These are phyloP conservation scores for Myripristis murdjan DNA, from an alignment of 2,797 vertebrate genomes.

Conservation along the genomic window DNA sequence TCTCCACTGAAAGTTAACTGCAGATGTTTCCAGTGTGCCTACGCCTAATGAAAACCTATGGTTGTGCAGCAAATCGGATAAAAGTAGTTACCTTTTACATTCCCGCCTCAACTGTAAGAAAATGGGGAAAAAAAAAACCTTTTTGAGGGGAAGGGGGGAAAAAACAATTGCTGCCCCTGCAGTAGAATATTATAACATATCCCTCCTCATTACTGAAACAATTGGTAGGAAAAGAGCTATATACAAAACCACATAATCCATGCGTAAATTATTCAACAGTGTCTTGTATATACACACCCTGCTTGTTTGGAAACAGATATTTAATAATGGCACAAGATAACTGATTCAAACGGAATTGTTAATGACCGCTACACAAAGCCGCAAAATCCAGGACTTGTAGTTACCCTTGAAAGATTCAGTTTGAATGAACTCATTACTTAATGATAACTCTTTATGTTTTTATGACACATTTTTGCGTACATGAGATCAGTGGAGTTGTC, in stretches of 20 bases:
- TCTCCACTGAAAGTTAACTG: conserved; percentile 52
- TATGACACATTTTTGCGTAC: conserved; percentile 27
- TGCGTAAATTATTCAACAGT: conserved; percentile 33
- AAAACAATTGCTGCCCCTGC: too few relatives aligned
- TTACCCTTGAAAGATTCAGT: conserved; percentile 17
- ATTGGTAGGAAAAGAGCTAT: background rate
- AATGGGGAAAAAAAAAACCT: background rate
- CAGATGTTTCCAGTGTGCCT: conserved; percentile 58
- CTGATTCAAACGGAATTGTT: conserved; percentile 19
- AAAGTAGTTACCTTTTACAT: conserved; percentile 8
- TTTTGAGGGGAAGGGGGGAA: background rate
- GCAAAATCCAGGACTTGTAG: conserved; percentile 16
- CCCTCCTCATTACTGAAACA: conserved; percentile 18
- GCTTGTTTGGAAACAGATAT: conserved; percentile 23
- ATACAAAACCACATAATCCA: conserved; percentile 7
- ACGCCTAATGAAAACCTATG: conserved; percentile 51
- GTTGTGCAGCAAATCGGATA: conserved; percentile 34
- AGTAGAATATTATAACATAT: background rate
- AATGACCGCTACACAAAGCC: conserved; percentile 14
- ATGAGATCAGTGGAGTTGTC: conserved; percentile 40
- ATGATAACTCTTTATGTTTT: conserved; percentile 22
- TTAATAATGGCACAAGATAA: conserved; percentile 6
- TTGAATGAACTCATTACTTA: conserved; percentile 30
- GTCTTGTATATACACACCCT: conserved; percentile 16
- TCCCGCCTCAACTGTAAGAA: background rate